Evolutionary conservation across 1,140 invertebrate genomes (phyloP), one percentile per base, ranked within the genome.

Genomic region (Drosophila sproati): DNA sequence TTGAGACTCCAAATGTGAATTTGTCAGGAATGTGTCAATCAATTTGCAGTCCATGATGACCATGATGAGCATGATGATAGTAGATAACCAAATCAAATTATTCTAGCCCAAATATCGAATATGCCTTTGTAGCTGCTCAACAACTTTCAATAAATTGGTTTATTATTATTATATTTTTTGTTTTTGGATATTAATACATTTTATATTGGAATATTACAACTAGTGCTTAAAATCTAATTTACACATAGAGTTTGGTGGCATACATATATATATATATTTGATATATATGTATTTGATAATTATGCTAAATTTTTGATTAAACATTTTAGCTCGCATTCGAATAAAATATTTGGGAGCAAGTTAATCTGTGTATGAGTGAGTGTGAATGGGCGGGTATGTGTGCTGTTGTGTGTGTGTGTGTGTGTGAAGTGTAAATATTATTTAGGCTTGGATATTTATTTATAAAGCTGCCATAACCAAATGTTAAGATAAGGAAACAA

Each of bases 261-360:
- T 74, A 62, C 62, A 64, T 60, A 68, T 64, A 43, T 39, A 55
- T 69, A 54, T 73, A 55, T 57, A 41, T 56, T 48, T 62, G 59
- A 62, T 54, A 31, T 68, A 62, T 80, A 64, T 86, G 64, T 86
- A 69, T 72, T 82, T 73, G 68, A 73, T 77, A 87, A 77, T 80
- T 74, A 88, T 80, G 63, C 82, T 87, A 88, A 68, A 20, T 50
- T 77, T 88, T 82, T 77, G 79, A 82, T 79, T 88, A 85, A 73
- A 86, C 73, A 80, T 60, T 79, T 50, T 57, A 83, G 56, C 70
- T 67, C 59, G 67, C 78, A 75, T 70, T 41, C 39, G n/a, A 31
- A 39, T 52, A 68, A 52, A 29, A 50, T 43, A 67, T 51, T 56
- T 50, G 56, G 47, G 59, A 73, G 37, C 37, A 43, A 73, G 47